Percentiles rank a stretch among this genome's conserved stretches.
Evolutionary conservation across 2,888 invertebrate genomes (phyloP).

Genomic region (Limenitis camilla): DNA sequence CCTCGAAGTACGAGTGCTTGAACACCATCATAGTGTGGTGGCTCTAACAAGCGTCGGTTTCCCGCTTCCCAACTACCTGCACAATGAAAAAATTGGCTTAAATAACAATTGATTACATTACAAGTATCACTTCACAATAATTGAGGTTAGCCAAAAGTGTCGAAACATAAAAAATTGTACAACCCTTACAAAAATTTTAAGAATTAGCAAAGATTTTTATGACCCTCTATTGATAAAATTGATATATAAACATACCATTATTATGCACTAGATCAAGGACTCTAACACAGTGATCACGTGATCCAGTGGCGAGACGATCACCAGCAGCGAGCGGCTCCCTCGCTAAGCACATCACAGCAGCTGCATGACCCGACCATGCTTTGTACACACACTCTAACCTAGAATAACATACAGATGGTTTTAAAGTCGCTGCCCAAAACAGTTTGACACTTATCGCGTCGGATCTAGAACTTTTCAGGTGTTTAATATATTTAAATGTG

Average conservation of each 20-base stretch:
- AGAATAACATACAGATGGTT: not conserved
- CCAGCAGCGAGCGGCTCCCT: slow-evolving; percentile 62
- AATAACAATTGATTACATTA: too few species aligned
- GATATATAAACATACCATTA: slow-evolving; percentile 39
- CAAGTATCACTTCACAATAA: too few species aligned
- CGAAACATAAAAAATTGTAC: too few species aligned
- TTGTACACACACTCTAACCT: slow-evolving; percentile 82
- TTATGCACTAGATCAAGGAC: slow-evolving; percentile 70
- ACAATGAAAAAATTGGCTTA: too few species aligned
- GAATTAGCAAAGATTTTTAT: too few species aligned
- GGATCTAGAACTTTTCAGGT: too few species aligned
- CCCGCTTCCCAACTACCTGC: slow-evolving; percentile 57
- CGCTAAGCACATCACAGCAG: slow-evolving; percentile 88
- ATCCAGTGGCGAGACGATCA: slow-evolving; percentile 84
- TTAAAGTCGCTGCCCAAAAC: not conserved
- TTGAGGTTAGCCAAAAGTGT: too few species aligned
- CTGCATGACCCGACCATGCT: slow-evolving; percentile 85
- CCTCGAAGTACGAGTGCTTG: slow-evolving; percentile 82
- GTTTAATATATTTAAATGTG: too few species aligned
- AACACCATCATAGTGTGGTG: slow-evolving; percentile 93
- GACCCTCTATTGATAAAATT: not conserved
- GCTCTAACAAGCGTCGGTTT: slow-evolving; percentile 80
- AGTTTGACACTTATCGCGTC: not conserved
- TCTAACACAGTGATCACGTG: slow-evolving; percentile 88
- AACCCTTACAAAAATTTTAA: too few species aligned